Evolutionary conservation across 2,888 invertebrate genomes (phyloP), one percentile per base, ranked within the genome.

Genomic region (Cephus runcator): DNA sequence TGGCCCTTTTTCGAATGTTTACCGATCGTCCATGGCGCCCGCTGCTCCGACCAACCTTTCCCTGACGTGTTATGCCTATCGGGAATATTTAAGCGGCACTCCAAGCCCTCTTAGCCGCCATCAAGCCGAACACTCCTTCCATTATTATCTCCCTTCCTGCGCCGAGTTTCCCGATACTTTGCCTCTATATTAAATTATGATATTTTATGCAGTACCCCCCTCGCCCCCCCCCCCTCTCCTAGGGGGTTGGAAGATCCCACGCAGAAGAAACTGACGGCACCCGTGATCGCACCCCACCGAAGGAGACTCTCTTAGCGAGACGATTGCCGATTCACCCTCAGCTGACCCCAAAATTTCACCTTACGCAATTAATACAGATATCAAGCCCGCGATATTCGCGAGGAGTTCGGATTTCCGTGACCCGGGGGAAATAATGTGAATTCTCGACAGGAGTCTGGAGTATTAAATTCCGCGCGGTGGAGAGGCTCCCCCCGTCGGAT

Each of bases 81-180:
- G 80, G 33, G 83, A 85, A 86, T 85, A 87, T 85, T 84, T 86
- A 81, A 83, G 78, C 77, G 81, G 76, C 81, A 82, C 81, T 82
- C 81, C 82, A 82, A 84, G 83, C 83, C 77, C 76, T 81, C 77
- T 78, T 82, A 83, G 82, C 81, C 79, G 80, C 81, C 78, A 56
- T 56, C 56, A 56, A 56, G 56, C 56, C 23, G 23, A 56, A 56
- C 56, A 56, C 56, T 82, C 80, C 77, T 78, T 76, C 77, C 82
- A 84, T 87, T 87, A 86, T 87, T 87, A 85, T 82, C 83, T 80
- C 78, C 80, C 80, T 56, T 56, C 23, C 56, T 56, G 40, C 73
- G 40, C 73, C 82, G 82, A 82, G 83, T 85, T 85, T 87, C 83
- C 87, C 87, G 81, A 87, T 86, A 87, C 85, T 86, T 85, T 56